phyloP scores from a whole-genome alignment of 1,140 invertebrate species.

The Papilio polytes region DNA sequence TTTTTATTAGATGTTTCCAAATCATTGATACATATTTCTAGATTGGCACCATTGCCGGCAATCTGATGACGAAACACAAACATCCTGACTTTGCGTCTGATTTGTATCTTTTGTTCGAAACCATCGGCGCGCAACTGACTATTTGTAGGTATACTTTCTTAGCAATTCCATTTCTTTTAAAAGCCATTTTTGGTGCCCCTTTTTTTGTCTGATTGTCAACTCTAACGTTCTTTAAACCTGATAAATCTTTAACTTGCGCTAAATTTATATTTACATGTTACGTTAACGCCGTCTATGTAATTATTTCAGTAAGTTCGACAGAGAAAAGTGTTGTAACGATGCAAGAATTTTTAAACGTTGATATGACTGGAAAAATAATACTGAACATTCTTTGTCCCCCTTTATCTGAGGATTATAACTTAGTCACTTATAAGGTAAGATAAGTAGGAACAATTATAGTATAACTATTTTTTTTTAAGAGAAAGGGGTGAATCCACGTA shows the following conservation, averaged over 20 bases:
- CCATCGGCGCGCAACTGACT: conserved; percentile 41
- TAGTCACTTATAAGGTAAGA: conserved; percentile 86
- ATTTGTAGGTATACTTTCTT: conserved; percentile 43
- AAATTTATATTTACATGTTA: too few relatives aligned
- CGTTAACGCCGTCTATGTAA: too few relatives aligned
- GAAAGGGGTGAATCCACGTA: too few relatives aligned
- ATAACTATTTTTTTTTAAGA: background rate
- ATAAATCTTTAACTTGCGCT: background rate
- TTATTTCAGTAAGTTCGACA: conserved; percentile 41
- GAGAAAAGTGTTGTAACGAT: conserved; percentile 62
- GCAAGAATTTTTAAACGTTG: conserved; percentile 84
- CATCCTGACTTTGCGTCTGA: conserved; percentile 91
- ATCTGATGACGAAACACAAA: conserved; percentile 90
- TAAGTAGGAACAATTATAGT: background rate
- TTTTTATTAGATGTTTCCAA: conserved; percentile 75
- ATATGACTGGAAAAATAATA: conserved; percentile 88
- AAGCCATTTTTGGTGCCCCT: too few relatives aligned
- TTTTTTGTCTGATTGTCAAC: too few relatives aligned
- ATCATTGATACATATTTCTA: conserved; percentile 68
- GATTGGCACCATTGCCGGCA: conserved; percentile 89
- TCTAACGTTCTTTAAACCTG: background rate
- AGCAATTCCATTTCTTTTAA: too few relatives aligned
- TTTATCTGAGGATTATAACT: conserved; percentile 74
- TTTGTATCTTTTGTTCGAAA: conserved; percentile 85
- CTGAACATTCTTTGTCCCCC: conserved; percentile 84